Percentiles rank a stretch among this genome's conserved stretches.
Conservation (phyloP, 2,113 vertebrate genomes). For the Neolamprologus fasciatus region DNA sequence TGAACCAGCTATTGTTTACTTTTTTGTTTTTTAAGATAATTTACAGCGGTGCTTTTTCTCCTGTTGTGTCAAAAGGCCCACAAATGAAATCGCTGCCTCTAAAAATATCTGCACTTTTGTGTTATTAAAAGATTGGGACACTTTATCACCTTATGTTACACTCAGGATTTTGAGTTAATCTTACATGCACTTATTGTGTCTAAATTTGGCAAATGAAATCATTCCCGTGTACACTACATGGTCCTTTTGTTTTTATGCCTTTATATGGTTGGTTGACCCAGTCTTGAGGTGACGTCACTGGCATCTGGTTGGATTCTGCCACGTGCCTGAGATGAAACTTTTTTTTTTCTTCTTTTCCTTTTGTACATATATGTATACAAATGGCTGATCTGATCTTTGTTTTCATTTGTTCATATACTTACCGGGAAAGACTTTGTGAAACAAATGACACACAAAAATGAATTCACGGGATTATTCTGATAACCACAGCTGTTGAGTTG, state of each 20-base stretch:
- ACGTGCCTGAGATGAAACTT: conserved; percentile 57
- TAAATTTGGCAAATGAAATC: conserved; percentile 31
- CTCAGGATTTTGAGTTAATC: neutral
- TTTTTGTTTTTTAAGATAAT: neutral
- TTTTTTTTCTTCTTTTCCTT: neutral
- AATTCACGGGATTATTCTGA: neutral
- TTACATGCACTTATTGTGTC: conserved; percentile 20
- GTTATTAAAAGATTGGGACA: neutral
- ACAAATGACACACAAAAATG: neutral
- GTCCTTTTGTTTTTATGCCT: neutral
- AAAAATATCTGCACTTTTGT: conserved; percentile 32
- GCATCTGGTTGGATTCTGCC: conserved; percentile 61
- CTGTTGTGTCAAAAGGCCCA: neutral
- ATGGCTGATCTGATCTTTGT: neutral
- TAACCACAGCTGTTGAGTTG: neutral
- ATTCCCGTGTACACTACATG: neutral
- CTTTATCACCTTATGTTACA: neutral
- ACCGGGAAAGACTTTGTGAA: neutral
- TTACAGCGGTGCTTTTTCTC: neutral
- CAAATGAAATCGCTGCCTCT: neutral
- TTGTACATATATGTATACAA: conserved; percentile 17
- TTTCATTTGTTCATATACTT: neutral
- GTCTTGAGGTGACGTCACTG: conserved; percentile 10
- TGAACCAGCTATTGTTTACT: neutral
- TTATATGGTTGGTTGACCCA: neutral